A percentile compares a stretch with the other conserved stretches of the same genome.
Conservation (phyloP, 2,888 invertebrate species). For the Tetragonisca angustula region DNA sequence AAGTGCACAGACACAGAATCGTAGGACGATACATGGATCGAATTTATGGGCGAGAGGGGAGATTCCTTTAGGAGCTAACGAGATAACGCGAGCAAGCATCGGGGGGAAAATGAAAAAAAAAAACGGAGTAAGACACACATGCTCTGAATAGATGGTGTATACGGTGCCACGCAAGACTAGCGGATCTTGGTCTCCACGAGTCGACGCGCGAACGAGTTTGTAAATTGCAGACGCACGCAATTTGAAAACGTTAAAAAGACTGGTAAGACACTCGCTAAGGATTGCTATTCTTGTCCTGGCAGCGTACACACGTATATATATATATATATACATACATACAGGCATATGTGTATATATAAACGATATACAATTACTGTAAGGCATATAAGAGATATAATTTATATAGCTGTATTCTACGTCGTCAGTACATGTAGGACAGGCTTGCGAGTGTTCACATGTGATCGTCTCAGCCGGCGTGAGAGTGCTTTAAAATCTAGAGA, state of each 20-base stretch:
- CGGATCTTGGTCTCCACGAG: too few relatives aligned
- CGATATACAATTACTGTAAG: constrained; percentile 68
- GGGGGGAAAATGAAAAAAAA: background rate
- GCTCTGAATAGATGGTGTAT: constrained; percentile 58
- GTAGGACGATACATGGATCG: background rate
- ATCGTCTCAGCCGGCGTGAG: constrained; percentile 65
- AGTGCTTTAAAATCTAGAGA: constrained; percentile 70
- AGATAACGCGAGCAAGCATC: constrained; percentile 44
- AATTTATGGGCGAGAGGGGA: constrained; percentile 3
- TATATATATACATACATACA: constrained; percentile 52
- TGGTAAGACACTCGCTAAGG: background rate
- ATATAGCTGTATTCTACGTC: constrained; percentile 73
- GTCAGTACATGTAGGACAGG: constrained; percentile 66
- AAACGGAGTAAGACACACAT: constrained; percentile 41
- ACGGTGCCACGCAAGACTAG: constrained; percentile 20
- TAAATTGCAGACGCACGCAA: background rate
- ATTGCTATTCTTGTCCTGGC: constrained; percentile 4
- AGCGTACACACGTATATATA: constrained; percentile 54
- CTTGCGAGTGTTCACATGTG: constrained; percentile 69
- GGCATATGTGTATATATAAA: constrained; percentile 62
- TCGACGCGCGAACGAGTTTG: too few relatives aligned
- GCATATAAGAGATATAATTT: constrained; percentile 72
- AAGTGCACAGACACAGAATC: constrained; percentile 16
- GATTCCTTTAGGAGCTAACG: constrained; percentile 19
- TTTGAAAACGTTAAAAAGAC: background rate